These are phyloP conservation scores for Equus quagga DNA, from an alignment of 2,113 vertebrate genomes.

Conservation along the genomic window DNA sequence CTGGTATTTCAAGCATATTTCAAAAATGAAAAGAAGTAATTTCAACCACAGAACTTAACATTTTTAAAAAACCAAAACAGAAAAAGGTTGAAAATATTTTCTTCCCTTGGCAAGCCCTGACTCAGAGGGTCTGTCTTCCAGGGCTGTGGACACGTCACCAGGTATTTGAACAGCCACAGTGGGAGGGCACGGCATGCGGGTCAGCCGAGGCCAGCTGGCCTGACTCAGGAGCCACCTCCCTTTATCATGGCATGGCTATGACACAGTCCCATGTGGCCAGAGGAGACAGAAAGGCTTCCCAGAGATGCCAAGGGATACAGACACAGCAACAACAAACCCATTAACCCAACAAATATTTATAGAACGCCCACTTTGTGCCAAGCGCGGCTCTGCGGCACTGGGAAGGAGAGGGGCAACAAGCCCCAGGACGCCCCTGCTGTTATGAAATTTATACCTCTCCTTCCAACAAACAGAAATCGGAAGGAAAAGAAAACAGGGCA, in stretches of 20 bases:
- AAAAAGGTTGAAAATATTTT: constrained; percentile 53
- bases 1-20: constrained; percentile 9
- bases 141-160: constrained; percentile 52
- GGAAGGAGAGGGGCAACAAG: background rate
- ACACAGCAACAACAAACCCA: background rate
- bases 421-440: background rate
- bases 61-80: constrained; percentile 63
- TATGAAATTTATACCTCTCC: background rate
- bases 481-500: background rate
- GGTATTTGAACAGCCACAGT: constrained; percentile 56
- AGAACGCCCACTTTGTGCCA: background rate
- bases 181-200: background rate
- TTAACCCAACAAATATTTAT: background rate
- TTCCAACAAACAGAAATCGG: background rate
- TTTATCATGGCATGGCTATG: background rate
- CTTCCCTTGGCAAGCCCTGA: constrained; percentile 76
- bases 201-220: background rate
- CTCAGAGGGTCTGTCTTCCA: constrained; percentile 77
- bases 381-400: background rate
- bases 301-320: background rate
- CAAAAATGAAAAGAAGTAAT: constrained; percentile 33
- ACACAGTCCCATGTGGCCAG: background rate
- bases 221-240: background rate
- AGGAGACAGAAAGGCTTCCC: background rate
- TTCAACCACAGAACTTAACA: constrained; percentile 57